phyloP scores from a whole-genome alignment of 2,113 vertebrate genomes.

The Equus quagga region DNA sequence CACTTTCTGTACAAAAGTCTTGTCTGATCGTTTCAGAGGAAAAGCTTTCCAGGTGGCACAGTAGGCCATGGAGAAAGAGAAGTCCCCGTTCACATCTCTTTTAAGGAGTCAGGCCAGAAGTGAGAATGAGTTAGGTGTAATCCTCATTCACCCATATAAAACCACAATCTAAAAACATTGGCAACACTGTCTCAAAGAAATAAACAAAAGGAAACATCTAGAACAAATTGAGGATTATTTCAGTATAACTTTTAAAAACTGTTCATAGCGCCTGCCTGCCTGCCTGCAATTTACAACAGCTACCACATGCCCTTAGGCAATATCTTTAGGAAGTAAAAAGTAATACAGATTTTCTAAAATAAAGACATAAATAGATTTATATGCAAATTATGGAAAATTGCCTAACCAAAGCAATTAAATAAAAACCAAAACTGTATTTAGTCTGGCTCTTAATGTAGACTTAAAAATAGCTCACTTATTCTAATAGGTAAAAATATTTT shows the following conservation, averaged over 20 bases:
- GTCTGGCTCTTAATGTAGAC: not conserved
- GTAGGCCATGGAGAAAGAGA: not conserved
- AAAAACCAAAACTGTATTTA: not conserved
- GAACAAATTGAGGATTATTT: not conserved
- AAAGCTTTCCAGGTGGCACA: not conserved
- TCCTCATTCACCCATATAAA: not conserved
- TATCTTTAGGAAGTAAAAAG: not conserved
- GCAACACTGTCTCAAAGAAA: not conserved
- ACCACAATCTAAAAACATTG: too few species aligned
- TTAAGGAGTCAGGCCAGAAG: not conserved
- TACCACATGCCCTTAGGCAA: fast-evolving
- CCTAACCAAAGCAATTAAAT: not conserved
- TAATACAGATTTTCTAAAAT: not conserved
- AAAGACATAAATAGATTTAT: not conserved
- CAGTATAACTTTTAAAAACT: not conserved
- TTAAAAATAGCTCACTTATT: not conserved
- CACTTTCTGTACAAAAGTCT: not conserved
- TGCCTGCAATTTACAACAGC: not conserved
- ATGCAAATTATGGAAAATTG: not conserved
- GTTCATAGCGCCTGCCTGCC: not conserved
- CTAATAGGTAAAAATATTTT: not conserved
- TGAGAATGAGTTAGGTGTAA: not conserved
- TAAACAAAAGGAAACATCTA: not conserved
- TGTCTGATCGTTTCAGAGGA: not conserved
- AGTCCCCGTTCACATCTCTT: not conserved